phyloP scores from a whole-genome alignment of 2,113 vertebrate species.

The Psilopogon haemacephalus region DNA sequence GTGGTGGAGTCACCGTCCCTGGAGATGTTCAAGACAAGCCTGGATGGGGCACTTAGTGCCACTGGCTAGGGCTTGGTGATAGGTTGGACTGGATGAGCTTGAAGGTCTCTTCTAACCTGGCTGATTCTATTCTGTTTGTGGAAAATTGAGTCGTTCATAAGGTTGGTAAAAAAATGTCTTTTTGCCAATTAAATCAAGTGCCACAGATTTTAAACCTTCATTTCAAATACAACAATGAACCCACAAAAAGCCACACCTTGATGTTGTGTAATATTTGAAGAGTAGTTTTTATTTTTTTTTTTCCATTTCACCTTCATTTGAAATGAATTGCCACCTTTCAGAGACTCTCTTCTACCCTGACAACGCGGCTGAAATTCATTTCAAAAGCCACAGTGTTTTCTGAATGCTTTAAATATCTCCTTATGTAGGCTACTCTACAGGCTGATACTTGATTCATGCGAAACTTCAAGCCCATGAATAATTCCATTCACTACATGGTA shows the following conservation, averaged over 20 bases:
- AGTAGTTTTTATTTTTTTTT: background rate
- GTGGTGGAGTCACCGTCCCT: too few relatives aligned
- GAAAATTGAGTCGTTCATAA: slow-evolving; percentile 19
- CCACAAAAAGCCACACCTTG: slow-evolving; percentile 24
- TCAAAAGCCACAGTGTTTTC: background rate
- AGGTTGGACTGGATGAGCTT: too few relatives aligned
- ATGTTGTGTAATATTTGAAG: slow-evolving; percentile 4
- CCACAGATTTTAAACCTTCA: slow-evolving; percentile 17
- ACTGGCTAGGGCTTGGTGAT: too few relatives aligned
- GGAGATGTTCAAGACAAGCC: too few relatives aligned
- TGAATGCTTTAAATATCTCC: background rate
- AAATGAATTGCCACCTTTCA: slow-evolving; percentile 17
- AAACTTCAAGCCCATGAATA: slow-evolving; percentile 31
- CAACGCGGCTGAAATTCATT: background rate
- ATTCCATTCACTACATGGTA: background rate
- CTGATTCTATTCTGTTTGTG: background rate
- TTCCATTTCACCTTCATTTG: slow-evolving; percentile 8
- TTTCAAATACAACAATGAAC: slow-evolving; percentile 37
- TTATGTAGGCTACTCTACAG: background rate
- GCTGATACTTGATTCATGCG: background rate
- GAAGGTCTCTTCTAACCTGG: too few relatives aligned
- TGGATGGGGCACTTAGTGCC: too few relatives aligned
- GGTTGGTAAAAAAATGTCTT: slow-evolving; percentile 36
- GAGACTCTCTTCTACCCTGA: slow-evolving; percentile 1
- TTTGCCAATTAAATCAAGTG: slow-evolving; percentile 59